Conservation (phyloP, 2,888 invertebrate species). For the Leucophenga montana region DNA sequence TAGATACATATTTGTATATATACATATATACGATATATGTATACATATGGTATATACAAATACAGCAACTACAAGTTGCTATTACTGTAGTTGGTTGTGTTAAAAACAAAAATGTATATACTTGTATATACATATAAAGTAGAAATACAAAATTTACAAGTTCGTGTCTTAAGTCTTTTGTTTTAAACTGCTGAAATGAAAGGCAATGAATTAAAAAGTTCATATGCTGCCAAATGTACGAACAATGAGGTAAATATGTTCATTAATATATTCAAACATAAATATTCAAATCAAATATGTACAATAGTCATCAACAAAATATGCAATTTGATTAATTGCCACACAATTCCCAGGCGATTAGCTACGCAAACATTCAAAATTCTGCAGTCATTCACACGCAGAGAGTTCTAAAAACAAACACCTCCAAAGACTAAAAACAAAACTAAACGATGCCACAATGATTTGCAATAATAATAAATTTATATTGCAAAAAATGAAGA, state of each 20-base stretch:
- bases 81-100: background rate
- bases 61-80: background rate
- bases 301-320: background rate
- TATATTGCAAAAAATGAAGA: background rate
- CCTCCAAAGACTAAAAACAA: too few relatives aligned
- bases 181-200: background rate
- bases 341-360: conserved; percentile 18
- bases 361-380: background rate
- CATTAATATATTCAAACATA: background rate
- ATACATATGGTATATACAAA: too few relatives aligned
- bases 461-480: background rate
- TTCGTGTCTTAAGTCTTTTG: conserved; percentile 29
- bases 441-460: too few relatives aligned
- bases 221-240: background rate
- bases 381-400: too few relatives aligned
- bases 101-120: background rate
- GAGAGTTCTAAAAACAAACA: too few relatives aligned
- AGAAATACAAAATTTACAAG: background rate
- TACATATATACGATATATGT: too few relatives aligned
- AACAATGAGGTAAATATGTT: background rate
- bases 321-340: conserved; percentile 20
- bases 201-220: too few relatives aligned
- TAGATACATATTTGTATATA: background rate
- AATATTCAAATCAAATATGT: background rate
- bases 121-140: too few relatives aligned